phyloP scores from a whole-genome alignment of 1,140 invertebrate species.

The Gryllus bimaculatus region DNA sequence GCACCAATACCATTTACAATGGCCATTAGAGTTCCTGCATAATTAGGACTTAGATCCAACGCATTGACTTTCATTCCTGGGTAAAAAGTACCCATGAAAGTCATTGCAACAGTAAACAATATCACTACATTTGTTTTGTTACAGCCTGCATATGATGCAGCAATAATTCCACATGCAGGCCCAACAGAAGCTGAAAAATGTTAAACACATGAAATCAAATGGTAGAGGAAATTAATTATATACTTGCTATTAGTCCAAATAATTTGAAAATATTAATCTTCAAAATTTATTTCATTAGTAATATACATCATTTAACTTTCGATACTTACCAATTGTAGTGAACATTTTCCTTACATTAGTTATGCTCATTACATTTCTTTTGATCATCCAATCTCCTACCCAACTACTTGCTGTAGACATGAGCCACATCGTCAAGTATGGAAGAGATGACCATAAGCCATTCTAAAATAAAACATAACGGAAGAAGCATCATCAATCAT shows the following conservation, averaged over 20 bases:
- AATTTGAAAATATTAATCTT: too few relatives aligned
- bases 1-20: slow-evolving; percentile 76
- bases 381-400: slow-evolving; percentile 56
- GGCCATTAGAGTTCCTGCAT: slow-evolving; percentile 72
- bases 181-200: slow-evolving; percentile 52
- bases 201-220: background rate
- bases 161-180: slow-evolving; percentile 66
- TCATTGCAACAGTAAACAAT: slow-evolving; percentile 61
- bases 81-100: slow-evolving; percentile 65
- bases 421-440: slow-evolving; percentile 65
- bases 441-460: slow-evolving; percentile 55
- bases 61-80: slow-evolving; percentile 71
- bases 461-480: slow-evolving; percentile 34
- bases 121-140: slow-evolving; percentile 49
- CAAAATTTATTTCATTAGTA: too few relatives aligned
- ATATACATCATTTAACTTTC: too few relatives aligned
- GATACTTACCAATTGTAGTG: slow-evolving; percentile 53
- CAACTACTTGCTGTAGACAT: slow-evolving; percentile 54
- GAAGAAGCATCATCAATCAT: too few relatives aligned
- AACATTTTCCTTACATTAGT: slow-evolving; percentile 59
- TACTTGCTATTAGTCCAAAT: too few relatives aligned
- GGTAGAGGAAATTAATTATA: background rate
- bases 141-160: slow-evolving; percentile 72
- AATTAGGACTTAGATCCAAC: slow-evolving; percentile 72
- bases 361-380: slow-evolving; percentile 41